Base-by-base conservation (phyloP, 2,888 invertebrate genomes). In the Sisyra terminalis region DNA sequence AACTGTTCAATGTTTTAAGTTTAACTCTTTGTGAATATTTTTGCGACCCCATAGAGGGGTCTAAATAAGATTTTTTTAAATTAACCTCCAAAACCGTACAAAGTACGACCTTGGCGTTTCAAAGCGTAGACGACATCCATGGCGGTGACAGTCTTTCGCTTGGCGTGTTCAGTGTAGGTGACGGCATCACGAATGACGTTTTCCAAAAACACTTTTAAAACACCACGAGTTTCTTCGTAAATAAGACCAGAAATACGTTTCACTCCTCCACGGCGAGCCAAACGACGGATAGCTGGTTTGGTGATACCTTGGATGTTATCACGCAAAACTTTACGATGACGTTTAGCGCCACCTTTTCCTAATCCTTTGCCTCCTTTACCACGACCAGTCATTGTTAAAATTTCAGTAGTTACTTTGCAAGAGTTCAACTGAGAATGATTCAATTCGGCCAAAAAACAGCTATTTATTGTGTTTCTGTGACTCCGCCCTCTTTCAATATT, bases 61-160 rank as follows among this genome's bases (percentile, higher is more conserved):
- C 24, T 24, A 7, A 7, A 24, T 24, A 3, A 24, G 24, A 24
- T 24, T 5, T 24, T 5, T 9, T 2, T 14, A 2, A 14, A 2
- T 34, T 34, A 34, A 34, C 34, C 34, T 34, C 34, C 34, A 54
- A 83, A 86, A 44, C 86, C 85, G 61, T 86, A 86, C 9, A 87
- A 60, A 46, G 85, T 86, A 50, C 83, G 70, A 3, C 84, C 83
- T 63, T 86, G 85, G 40, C 84, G 67, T 57, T 87, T 86, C 54
- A 86, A 60, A n/a, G 84, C 84, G 55, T 86, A 88, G 39, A 87
- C 84, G 9, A 88, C 81, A 51, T 87, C 86, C 86, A 87, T 86
- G 13, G 85, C 84, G 0, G 85, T 87, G 36, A 87, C 86, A 1
- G 86, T 88, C 65, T 88, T 88, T 51, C 86, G 68, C 62, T 87